These are phyloP conservation scores for Nycteola revayana DNA, from an alignment of 2,888 invertebrate species.

Conservation along the genomic window DNA sequence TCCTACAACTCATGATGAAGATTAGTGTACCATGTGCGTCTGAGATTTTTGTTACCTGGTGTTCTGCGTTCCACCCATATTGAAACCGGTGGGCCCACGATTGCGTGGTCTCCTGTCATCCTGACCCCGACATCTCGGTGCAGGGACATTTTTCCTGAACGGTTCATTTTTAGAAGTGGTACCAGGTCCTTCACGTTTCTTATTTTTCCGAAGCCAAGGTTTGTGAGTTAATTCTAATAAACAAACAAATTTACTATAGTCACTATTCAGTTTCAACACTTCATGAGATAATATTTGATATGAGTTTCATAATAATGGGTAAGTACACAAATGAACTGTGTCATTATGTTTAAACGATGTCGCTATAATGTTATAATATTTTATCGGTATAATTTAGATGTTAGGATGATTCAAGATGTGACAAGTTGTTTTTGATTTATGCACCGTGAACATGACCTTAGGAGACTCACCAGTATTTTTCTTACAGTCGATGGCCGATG, in stretches of 20 bases:
- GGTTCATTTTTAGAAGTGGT: conserved; percentile 83
- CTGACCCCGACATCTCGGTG: conserved; percentile 85
- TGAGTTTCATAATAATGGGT: no score
- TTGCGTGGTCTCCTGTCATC: conserved; percentile 88
- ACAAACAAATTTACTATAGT: neutral
- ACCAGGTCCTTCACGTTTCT: conserved; percentile 85
- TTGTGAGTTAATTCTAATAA: conserved; percentile 74
- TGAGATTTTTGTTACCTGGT: conserved; percentile 82
- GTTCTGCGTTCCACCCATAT: conserved; percentile 86
- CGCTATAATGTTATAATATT: no score
- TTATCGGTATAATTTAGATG: no score
- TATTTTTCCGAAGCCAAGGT: conserved; percentile 84
- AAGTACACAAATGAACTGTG: no score
- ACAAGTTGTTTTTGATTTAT: no score
- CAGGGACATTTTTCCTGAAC: conserved; percentile 83
- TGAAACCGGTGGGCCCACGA: conserved; percentile 74
- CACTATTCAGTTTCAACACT: no score
- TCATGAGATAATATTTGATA: no score
- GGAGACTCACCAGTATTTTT: conserved; percentile 85
- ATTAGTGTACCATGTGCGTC: no score
- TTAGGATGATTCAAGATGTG: no score
- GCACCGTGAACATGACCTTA: conserved; percentile 40
- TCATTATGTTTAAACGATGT: no score
- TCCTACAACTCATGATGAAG: no score
- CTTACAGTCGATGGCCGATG: conserved; percentile 87